Evolutionary conservation across 2,113 vertebrate species (phyloP), one percentile per base, ranked within the genome.

Genomic region (Andinoacara biseriatus): DNA sequence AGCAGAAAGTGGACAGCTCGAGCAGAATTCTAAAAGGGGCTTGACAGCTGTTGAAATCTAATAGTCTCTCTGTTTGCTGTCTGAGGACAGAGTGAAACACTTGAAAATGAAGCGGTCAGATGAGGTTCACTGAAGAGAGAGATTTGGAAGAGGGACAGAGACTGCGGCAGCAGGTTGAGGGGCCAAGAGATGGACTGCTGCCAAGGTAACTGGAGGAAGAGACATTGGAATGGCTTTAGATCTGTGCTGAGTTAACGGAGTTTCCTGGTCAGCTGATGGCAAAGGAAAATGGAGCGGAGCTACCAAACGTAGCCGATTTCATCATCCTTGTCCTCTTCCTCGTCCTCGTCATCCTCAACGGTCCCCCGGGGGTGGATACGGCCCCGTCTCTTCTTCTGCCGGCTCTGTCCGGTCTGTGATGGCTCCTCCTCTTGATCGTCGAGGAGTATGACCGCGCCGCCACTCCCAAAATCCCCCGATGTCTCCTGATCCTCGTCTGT

Each of bases 381-480:
- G 77, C 95, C 96, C 93, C 96, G 96, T 29, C 96, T 95, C 81
- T 95, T 95, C 95, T 95, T 97, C 96, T 97, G 96, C 91, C 95
- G 93, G 49, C 91, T 90, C 35, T 89, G 92, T 76, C 91, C 95
- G 22, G 82, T 95, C 89, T 89, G 94, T 89, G 96, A 96, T 81
- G 94, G 94, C 60, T 96, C 96, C 3, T 98, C 97, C 86, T 99
- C 98, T 80, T 97, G 96, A 90, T 99, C 98, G 74, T 97, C 97
- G 18, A 98, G 90, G 84, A 99, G 95, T 57, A 98, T 95, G 90
- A 97, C 97, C 0, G 97, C 96, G 15, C 98, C 97, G 1, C 98
- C 97, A 3, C 98, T 99, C 93, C 97, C 98, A 24, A 98, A 98
- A 87, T 99, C 98, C 43, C 98, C 98, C 7, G 98, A 99, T 35